Base-by-base conservation (phyloP, 2,113 vertebrate genomes). In the Dicaeum eximium region DNA sequence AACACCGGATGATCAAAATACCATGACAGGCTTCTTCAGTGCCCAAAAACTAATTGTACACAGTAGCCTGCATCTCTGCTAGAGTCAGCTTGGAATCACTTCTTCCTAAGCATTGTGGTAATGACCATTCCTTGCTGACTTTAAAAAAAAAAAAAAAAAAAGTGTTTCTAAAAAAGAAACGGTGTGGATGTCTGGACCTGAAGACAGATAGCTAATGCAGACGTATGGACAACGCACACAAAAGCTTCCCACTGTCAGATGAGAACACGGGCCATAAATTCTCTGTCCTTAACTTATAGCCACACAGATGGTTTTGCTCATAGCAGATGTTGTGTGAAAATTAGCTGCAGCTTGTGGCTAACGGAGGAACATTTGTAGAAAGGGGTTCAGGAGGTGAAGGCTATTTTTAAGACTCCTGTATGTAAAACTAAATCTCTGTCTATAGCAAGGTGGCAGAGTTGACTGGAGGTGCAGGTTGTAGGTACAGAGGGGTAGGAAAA, bases 271-370 rank as follows among this genome's bases (percentile, higher is more conserved):
- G n/a, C 74, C 69, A 80, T 96, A 96, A 96, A 96, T 96, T 91
- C 84, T 86, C 78, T 78, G 64, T 70, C 90, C 73, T 89, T 91
- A 92, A 90, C 88, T 86, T 77, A 90, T 53, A 93, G 85, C 86
- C 83, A 80, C 88, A 95, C 98, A 98, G 97, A 96, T 94, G 98
- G 96, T 98, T 98, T 98, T 97, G 92, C 97, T 98, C 98, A 98
- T n/a, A 85, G 75, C 73, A 88, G 91, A 93, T 94, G 75, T 87
- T 95, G 97, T 97, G 96, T 97, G 96, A 98, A 98, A 98, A 98
- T 96, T 92, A 98, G 95, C 98, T 96, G 80, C 98, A 97, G 97
- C 94, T 97, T 97, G 88, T 90, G 79, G 60, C 81, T 88, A 81
- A 92, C 74, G 58, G 77, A 85, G 23, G 38, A 95, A 69, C 77